These are phyloP conservation scores for Numida meleagris DNA, from an alignment of 2,113 vertebrate species.

Conservation along the genomic window DNA sequence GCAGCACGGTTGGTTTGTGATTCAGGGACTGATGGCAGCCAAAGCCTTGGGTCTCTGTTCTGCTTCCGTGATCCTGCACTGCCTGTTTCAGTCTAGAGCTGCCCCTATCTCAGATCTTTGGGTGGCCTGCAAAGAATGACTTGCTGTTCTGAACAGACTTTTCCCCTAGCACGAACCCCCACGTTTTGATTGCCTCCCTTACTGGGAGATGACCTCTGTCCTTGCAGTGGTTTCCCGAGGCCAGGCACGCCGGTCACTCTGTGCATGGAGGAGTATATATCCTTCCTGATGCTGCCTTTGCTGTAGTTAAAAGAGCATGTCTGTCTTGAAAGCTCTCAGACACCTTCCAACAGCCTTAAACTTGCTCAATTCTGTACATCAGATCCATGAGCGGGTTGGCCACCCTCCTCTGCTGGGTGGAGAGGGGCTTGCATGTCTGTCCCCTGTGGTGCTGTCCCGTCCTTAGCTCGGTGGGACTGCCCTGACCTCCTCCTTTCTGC, in stretches of 20 bases:
- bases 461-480: background rate
- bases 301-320: background rate
- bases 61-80: background rate
- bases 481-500: background rate
- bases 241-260: background rate
- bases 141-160: background rate
- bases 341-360: background rate
- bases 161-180: background rate
- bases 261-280: accelerated
- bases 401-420: background rate
- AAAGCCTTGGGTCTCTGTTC: background rate
- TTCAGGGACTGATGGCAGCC: background rate
- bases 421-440: background rate
- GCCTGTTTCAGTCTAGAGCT: background rate
- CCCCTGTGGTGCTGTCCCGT: background rate
- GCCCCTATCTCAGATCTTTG: background rate
- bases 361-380: background rate
- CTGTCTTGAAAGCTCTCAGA: background rate
- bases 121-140: background rate
- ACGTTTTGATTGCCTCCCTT: background rate
- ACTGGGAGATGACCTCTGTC: background rate
- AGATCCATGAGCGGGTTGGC: background rate
- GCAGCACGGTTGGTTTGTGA: background rate
- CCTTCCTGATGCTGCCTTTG: background rate
- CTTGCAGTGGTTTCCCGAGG: background rate